These are phyloP conservation scores for Sicus ferrugineus DNA, from an alignment of 2,888 invertebrate genomes.

Conservation along the genomic window DNA sequence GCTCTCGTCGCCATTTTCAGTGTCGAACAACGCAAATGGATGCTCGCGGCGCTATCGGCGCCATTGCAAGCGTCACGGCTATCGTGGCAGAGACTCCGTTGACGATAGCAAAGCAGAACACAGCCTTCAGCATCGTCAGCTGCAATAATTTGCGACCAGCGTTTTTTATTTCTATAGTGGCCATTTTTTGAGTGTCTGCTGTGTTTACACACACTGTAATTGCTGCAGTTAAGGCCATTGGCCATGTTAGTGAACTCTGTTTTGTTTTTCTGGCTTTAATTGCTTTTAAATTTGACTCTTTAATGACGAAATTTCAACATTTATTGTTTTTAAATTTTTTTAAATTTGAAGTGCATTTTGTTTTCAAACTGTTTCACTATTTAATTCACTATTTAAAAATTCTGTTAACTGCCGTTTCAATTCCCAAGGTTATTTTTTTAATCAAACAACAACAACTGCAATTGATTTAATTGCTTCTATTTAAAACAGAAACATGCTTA, in stretches of 20 bases:
- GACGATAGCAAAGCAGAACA: slow-evolving; percentile 51
- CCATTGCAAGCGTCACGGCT: slow-evolving; percentile 31
- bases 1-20: slow-evolving; percentile 19
- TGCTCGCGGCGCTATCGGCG: slow-evolving; percentile 35
- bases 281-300: background rate
- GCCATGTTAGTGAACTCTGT: background rate
- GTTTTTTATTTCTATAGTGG: slow-evolving; percentile 39
- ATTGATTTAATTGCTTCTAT: background rate
- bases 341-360: background rate
- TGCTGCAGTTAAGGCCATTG: background rate
- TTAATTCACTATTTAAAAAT: background rate
- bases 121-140: slow-evolving; percentile 52
- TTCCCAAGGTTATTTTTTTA: background rate
- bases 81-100: slow-evolving; percentile 43
- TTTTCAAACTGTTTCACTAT: background rate
- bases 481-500: background rate
- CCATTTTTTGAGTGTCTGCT: background rate
- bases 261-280: background rate
- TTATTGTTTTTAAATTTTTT: background rate
- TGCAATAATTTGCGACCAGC: slow-evolving; percentile 59
- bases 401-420: background rate
- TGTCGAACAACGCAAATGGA: slow-evolving; percentile 42
- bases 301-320: too few relatives aligned
- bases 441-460: background rate
- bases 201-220: background rate